phyloP scores from a whole-genome alignment of 2,113 vertebrate species.

The Peucedramus taeniatus region DNA sequence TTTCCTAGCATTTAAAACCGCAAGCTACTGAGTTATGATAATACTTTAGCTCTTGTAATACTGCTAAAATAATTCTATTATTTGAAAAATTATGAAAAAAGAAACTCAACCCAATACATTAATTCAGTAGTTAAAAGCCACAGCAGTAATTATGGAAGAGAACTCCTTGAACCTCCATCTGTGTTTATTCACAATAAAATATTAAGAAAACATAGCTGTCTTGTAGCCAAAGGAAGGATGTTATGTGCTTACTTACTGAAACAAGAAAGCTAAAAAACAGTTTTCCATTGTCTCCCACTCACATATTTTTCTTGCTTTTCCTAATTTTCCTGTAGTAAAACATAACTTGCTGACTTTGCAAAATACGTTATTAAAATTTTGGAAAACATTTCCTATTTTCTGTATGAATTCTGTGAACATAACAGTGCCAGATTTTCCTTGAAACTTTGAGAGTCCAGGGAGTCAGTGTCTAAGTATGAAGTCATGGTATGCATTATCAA shows the following conservation, averaged over 20 bases:
- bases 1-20: background rate
- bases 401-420: background rate
- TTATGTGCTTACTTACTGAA: background rate
- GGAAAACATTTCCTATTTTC: background rate
- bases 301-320: background rate
- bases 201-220: background rate
- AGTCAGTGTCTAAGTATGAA: background rate
- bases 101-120: background rate
- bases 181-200: background rate
- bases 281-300: background rate
- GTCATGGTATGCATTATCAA: background rate
- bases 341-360: background rate
- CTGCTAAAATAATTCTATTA: background rate
- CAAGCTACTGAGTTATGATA: background rate
- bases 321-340: conserved; percentile 3
- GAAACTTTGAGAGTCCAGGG: background rate
- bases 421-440: background rate
- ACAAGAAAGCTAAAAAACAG: background rate
- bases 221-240: background rate
- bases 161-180: background rate
- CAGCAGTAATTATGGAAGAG: background rate
- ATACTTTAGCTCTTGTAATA: background rate
- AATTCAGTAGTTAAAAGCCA: background rate
- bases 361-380: background rate
- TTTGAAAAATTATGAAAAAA: background rate